Evolutionary conservation across 2,888 invertebrate genomes (phyloP).

Genomic region (Parnassius orleans): DNA sequence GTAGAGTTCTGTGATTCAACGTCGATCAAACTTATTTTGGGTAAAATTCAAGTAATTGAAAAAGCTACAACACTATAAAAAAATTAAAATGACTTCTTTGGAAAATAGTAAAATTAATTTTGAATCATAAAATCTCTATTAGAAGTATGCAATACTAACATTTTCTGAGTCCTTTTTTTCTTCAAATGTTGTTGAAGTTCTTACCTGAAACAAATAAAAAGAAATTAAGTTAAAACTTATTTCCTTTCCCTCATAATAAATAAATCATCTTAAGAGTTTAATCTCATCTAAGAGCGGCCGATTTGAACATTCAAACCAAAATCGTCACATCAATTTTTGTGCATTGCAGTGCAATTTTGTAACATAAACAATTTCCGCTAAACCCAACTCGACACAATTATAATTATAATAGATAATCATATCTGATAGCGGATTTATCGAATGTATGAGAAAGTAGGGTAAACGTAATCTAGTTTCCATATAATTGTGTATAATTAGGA

Average conservation of each 20-base stretch:
- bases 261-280: no score
- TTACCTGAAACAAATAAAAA: constrained; percentile 35
- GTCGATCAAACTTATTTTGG: background rate
- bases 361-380: constrained; percentile 19
- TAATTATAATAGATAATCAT: constrained; percentile 23
- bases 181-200: constrained; percentile 6
- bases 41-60: no score
- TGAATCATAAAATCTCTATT: background rate
- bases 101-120: background rate
- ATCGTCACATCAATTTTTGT: constrained; percentile 4
- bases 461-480: constrained; percentile 4
- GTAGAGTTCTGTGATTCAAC: background rate
- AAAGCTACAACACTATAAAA: no score
- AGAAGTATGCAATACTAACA: background rate
- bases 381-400: constrained; percentile 25
- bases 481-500: background rate
- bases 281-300: background rate
- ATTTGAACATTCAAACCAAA: background rate
- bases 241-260: background rate
- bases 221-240: constrained; percentile 11
- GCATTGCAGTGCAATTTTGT: background rate
- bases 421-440: constrained; percentile 24
- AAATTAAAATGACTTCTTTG: background rate
- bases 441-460: constrained; percentile 14
- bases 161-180: background rate